Base-by-base conservation (phyloP, 2,113 vertebrate genomes). In the Seriola aureovittata region DNA sequence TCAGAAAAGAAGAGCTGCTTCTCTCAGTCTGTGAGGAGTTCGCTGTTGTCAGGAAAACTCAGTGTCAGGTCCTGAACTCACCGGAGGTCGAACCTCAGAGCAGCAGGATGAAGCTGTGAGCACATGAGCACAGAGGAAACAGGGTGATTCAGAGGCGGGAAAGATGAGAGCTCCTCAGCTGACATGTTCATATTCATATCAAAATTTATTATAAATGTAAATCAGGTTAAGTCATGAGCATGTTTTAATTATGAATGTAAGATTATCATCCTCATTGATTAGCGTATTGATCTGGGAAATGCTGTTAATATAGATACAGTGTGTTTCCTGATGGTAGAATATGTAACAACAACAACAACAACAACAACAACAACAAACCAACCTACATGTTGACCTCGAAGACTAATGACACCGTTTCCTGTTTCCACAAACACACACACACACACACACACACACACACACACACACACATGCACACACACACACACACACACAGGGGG, bases 381-480 rank as follows among this genome's bases (percentile, higher is more conserved):
- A 50, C 75, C 3, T 55, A 40, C 42, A 58, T 29, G 75, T 34
- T 83, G 85, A 84, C 82, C 88, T 80, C 21, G 5, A 19, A 67
- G 63, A 81, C 55, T 69, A 68, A 82, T 80, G 78, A 63, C 75
- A 90, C 71, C 21, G 5, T 85, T 85, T 82, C 73, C 75, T 79
- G 55, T 60, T 74, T 42, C 44, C 16, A 59, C 60, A 50, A 48
- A 23, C 23, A 23, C 23, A 23, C 52, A 34, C 62, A 19, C 68
- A 40, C 63, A 44, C 44, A 40, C 75, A 60, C 55, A 52, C 60
- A 63, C 54, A 40, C 32, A 44, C 75, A 38, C 69, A 16, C 6
- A 11, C 60, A 63, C 63, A n/a, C 42, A 32, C 42, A 52, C 36
- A 21, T 42, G 25, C 62, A 19, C 68, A 40, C 63, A 44, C 44